Evolutionary conservation across 1,140 invertebrate species (phyloP), one percentile per base, ranked within the genome.

Genomic region (Macrotrachela quadricornifera): DNA sequence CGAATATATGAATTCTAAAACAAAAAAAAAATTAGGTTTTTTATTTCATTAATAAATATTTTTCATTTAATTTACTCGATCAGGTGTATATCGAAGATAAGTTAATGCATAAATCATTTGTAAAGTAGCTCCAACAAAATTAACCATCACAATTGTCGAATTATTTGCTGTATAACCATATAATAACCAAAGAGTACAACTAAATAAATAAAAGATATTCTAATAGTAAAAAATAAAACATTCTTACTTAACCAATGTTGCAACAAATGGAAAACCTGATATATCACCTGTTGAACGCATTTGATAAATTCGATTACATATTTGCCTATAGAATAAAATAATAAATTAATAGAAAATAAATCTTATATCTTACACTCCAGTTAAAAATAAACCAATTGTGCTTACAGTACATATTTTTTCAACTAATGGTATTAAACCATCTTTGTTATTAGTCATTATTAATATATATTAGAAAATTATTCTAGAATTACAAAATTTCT

Each of bases 221-320:
- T 30, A 4, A 30, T 43, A 18, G 15, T 18, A 3, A n/a, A 44
- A n/a, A n/a, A n/a, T n/a, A n/a, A n/a, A n/a, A n/a, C n/a, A n/a
- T n/a, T n/a, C n/a, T 15, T 52, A 52, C 50, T 52, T 52, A 13
- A 53, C 40, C 46, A 53, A 42, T 46, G 51, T 44, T 11, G 51
- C 43, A 10, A 53, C 13, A 43, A 53, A 53, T 21, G 51, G 51
- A 11, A 53, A 21, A n/a, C 44, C 36, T 16, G 51, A 53, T n/a
- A 53, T 53, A 44, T 53, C 45, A 13, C 51, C 51, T 12, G 39
- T 38, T 38, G 51, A 47, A 21, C 43, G 46, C 37, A 17, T 46
- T n/a, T 41, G 41, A 17, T 43, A 43, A 12, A 53, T 53, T 40
- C 36, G 42, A 17, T 46, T 18, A 43, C 51, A 53, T 53, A 46